Percentiles rank a stretch among this genome's conserved stretches.
phyloP scores from a whole-genome alignment of 2,113 vertebrate genomes.

The Percopsis transmontana region DNA sequence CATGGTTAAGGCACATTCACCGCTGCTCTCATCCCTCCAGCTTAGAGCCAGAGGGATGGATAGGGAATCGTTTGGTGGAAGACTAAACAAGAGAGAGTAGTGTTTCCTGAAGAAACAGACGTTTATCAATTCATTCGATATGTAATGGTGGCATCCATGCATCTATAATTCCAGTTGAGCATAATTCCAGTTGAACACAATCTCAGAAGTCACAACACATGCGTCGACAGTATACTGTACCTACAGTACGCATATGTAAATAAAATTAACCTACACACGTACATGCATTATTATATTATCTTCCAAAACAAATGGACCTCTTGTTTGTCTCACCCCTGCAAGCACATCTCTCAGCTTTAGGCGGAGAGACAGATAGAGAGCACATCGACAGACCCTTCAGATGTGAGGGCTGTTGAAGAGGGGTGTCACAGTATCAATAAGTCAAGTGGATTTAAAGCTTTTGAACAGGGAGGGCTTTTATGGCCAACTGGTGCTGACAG shows the following conservation, averaged over 20 bases:
- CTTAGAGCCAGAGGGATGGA: too few relatives aligned
- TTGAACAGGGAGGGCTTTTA: not conserved
- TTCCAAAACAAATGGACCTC: not conserved
- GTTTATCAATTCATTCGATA: too few relatives aligned
- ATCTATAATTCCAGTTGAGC: too few relatives aligned
- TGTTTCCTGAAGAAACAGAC: too few relatives aligned
- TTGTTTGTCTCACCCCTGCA: not conserved
- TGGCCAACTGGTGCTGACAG: slow-evolving; percentile 1
- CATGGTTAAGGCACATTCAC: too few relatives aligned
- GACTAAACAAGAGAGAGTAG: too few relatives aligned
- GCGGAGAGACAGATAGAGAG: slow-evolving; percentile 8
- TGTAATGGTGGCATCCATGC: too few relatives aligned
- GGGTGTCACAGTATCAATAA: not conserved
- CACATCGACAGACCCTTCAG: not conserved
- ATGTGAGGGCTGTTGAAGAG: not conserved
- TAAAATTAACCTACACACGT: not conserved
- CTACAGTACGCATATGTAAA: not conserved
- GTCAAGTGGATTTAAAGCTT: not conserved
- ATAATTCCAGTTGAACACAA: too few relatives aligned
- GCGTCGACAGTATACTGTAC: not conserved
- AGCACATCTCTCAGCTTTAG: not conserved
- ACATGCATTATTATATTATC: not conserved
- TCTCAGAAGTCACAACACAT: too few relatives aligned
- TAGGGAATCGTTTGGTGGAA: too few relatives aligned
- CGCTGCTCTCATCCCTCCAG: too few relatives aligned